Conservation (phyloP, 2,888 invertebrate species). For the Luperina testacea region DNA sequence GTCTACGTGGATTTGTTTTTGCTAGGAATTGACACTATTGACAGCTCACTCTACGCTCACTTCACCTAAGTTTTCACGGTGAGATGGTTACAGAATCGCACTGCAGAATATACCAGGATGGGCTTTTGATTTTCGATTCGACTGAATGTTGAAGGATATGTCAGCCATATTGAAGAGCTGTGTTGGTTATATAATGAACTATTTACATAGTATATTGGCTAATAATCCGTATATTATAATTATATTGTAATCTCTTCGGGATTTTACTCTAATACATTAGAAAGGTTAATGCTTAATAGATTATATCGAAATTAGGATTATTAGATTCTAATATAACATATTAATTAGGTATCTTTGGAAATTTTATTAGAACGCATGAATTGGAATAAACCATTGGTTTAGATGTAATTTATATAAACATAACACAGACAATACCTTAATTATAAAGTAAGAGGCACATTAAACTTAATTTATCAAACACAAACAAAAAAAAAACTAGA, state of each 20-base stretch:
- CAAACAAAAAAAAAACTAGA: constrained; percentile 51
- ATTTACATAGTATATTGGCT: not conserved
- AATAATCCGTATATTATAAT: not conserved
- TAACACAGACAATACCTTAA: not conserved
- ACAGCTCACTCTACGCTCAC: no score
- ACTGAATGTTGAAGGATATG: not conserved
- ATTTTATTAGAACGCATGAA: no score
- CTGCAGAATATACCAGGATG: not conserved
- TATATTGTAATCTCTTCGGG: not conserved
- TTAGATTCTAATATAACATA: not conserved
- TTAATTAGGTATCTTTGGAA: not conserved
- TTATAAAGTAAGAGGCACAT: constrained; percentile 8
- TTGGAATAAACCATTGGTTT: not conserved
- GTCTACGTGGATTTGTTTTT: no score
- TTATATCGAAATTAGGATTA: not conserved
- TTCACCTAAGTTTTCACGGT: no score
- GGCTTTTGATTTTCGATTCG: not conserved
- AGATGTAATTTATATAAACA: not conserved
- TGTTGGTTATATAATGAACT: not conserved
- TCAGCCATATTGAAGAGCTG: not conserved
- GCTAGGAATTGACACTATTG: no score
- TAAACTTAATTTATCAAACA: constrained; percentile 48
- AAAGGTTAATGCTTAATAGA: not conserved
- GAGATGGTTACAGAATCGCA: no score
- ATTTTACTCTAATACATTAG: not conserved